Percentiles rank a stretch among this genome's conserved stretches.
Evolutionary conservation across 1,140 invertebrate species (phyloP).

Genomic region (Zaprionus ghesquierei): DNA sequence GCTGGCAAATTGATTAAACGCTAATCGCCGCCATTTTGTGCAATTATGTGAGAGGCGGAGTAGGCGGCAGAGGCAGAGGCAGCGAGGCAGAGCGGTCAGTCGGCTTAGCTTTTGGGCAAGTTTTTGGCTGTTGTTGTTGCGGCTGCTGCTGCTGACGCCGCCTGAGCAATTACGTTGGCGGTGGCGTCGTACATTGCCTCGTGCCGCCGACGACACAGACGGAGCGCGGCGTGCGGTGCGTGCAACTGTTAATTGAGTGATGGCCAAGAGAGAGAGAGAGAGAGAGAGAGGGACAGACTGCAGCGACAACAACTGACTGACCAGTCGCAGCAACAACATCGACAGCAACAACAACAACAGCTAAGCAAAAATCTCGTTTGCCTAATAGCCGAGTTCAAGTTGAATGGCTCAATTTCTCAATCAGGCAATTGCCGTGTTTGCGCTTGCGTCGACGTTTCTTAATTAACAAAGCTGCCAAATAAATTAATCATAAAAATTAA

Average conservation of each 20-base stretch:
- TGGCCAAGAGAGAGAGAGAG: conserved; percentile 19
- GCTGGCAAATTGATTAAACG: conserved; percentile 72
- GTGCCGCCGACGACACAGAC: conserved; percentile 14
- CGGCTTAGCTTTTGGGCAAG: conserved; percentile 38
- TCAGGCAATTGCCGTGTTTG: conserved; percentile 50
- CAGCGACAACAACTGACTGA: conserved; percentile 18
- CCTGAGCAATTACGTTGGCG: conserved; percentile 55
- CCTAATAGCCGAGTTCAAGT: conserved; percentile 80
- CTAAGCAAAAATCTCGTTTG: conserved; percentile 69
- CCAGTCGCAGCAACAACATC: not conserved
- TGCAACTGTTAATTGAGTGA: conserved; percentile 68
- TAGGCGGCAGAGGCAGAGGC: not conserved
- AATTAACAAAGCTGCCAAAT: conserved; percentile 42
- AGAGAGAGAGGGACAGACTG: conserved; percentile 22
- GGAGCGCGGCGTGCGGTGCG: conserved; percentile 11
- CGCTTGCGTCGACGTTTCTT: conserved; percentile 43
- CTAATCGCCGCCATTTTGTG: conserved; percentile 74
- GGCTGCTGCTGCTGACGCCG: not conserved
- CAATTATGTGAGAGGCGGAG: conserved; percentile 29
- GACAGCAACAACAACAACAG: not conserved
- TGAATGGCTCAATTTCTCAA: conserved; percentile 77
- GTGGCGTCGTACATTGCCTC: conserved; percentile 69
- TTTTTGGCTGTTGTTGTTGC: conserved; percentile 27
- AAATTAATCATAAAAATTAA: conserved; percentile 38
- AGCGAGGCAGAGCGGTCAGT: conserved; percentile 26